These are phyloP conservation scores for Corythucha ciliata DNA, from an alignment of 2,888 invertebrate species.

Conservation along the genomic window DNA sequence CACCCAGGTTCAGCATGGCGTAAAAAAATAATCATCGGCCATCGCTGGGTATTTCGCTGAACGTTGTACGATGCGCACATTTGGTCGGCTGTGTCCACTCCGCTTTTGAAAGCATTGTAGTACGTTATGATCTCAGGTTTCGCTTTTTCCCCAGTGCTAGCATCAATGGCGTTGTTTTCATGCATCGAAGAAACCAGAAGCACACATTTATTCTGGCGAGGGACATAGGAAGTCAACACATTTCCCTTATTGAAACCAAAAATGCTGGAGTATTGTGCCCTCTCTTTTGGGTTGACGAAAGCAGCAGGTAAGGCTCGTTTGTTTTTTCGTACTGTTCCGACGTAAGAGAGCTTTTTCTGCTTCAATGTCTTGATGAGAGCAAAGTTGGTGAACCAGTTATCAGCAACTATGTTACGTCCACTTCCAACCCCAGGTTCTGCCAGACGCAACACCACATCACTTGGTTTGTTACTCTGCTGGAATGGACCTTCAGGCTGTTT, in stretches of 20 bases:
- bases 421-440: slow-evolving; percentile 24
- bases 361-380: slow-evolving; percentile 24
- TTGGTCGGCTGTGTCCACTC: slow-evolving; percentile 11
- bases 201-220: slow-evolving; percentile 8
- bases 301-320: slow-evolving; percentile 10
- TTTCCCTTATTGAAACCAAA: slow-evolving; percentile 18
- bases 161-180: neutral
- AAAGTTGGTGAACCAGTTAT: slow-evolving; percentile 36
- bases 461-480: slow-evolving; percentile 17
- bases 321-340: slow-evolving; percentile 27
- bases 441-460: slow-evolving; percentile 24
- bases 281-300: slow-evolving; percentile 1
- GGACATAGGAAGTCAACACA: neutral
- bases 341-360: slow-evolving; percentile 22
- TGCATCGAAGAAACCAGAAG: neutral
- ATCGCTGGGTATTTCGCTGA: neutral
- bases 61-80: slow-evolving; percentile 14
- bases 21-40: slow-evolving; percentile 14
- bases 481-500: slow-evolving; percentile 26
- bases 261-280: neutral
- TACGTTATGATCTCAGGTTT: slow-evolving; percentile 17
- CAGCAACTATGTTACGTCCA: slow-evolving; percentile 35
- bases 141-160: neutral
- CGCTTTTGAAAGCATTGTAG: slow-evolving; percentile 7
- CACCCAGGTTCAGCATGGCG: slow-evolving; percentile 8